phyloP scores from a whole-genome alignment of 2,888 invertebrate genomes.

The Augiades crinisus region DNA sequence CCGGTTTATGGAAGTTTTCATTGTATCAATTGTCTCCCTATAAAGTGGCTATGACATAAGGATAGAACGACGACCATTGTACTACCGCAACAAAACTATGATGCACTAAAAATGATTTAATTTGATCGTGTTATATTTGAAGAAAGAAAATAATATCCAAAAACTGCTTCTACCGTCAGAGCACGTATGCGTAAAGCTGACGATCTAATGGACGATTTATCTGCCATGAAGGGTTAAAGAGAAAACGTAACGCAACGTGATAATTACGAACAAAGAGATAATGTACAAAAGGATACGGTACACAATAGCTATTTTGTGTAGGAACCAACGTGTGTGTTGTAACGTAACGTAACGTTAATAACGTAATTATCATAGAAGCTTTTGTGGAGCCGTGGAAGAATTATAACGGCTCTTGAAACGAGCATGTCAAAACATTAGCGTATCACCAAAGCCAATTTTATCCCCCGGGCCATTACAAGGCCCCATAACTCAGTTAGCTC shows the following conservation, averaged over 20 bases:
- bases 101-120: too few species aligned
- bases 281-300: constrained; percentile 15
- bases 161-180: too few species aligned
- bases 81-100: too few species aligned
- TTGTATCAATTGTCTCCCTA: too few species aligned
- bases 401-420: constrained; percentile 35
- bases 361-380: constrained; percentile 27
- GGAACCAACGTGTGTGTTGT: constrained; percentile 14
- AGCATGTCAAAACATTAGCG: constrained; percentile 33
- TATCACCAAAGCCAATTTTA: constrained; percentile 35
- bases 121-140: too few species aligned
- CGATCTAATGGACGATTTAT: constrained; percentile 17
- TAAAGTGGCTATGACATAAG: too few species aligned
- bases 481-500: constrained; percentile 50
- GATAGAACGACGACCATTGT: too few species aligned
- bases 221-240: constrained; percentile 5
- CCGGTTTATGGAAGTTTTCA: too few species aligned
- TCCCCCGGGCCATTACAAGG: constrained; percentile 37
- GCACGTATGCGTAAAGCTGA: constrained; percentile 8
- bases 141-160: too few species aligned
- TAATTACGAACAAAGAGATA: constrained; percentile 24
- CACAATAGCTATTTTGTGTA: constrained; percentile 13
- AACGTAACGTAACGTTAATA: too few species aligned
- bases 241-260: constrained; percentile 9
- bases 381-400: constrained; percentile 27